These are phyloP conservation scores for Molothrus ater DNA, from an alignment of 2,797 vertebrate genomes.

Conservation along the genomic window DNA sequence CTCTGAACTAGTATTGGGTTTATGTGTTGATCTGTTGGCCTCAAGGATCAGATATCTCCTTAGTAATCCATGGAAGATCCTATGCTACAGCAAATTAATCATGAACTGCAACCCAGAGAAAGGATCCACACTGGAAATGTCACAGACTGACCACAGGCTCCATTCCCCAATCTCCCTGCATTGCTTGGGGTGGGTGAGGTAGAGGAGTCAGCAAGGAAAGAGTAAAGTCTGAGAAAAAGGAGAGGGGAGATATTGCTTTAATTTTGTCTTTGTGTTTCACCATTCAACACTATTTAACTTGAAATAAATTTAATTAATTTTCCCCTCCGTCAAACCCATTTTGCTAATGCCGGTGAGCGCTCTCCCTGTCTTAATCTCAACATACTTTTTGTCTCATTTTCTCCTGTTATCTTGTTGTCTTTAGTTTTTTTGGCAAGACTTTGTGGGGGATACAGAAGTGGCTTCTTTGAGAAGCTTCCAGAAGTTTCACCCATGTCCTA, in stretches of 20 bases:
- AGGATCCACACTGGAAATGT: background rate
- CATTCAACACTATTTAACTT: background rate
- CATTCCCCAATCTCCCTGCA: background rate
- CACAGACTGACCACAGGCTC: background rate
- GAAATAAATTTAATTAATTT: background rate
- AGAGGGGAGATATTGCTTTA: background rate
- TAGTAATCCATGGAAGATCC: background rate
- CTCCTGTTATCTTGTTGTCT: background rate
- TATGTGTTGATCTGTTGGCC: background rate
- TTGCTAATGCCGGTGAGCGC: background rate
- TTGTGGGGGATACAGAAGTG: background rate
- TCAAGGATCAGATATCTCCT: background rate
- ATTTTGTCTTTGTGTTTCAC: background rate
- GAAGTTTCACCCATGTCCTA: background rate
- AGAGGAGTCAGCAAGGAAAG: background rate
- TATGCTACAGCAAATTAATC: background rate
- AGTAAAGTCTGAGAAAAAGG: background rate
- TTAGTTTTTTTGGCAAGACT: background rate
- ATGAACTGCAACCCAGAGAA: background rate
- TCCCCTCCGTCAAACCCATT: background rate
- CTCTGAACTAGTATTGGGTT: background rate
- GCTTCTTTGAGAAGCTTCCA: background rate
- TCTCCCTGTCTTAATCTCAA: background rate
- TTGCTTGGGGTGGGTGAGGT: accelerated
- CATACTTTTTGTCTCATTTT: background rate